Percentiles rank a stretch among this genome's conserved stretches.
phyloP scores from a whole-genome alignment of 2,113 vertebrate genomes.

The Sapayoa aenigma region DNA sequence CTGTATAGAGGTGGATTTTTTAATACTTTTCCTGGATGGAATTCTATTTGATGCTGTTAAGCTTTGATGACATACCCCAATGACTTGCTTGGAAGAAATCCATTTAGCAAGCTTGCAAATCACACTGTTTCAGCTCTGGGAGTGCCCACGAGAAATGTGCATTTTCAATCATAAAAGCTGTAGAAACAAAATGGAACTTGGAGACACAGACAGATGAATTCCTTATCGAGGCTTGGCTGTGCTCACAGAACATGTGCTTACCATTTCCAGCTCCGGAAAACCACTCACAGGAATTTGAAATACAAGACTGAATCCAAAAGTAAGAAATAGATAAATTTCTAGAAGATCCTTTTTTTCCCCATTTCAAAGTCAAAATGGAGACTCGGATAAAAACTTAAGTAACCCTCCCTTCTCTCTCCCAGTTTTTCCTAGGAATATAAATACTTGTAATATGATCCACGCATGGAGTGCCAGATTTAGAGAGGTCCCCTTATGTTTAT shows the following conservation, averaged over 20 bases:
- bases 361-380: conserved; percentile 35
- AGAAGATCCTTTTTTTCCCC: neutral
- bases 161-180: conserved; percentile 55
- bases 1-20: neutral
- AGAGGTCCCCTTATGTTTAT: neutral
- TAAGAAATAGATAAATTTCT: conserved; percentile 36
- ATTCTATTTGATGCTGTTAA: conserved; percentile 58
- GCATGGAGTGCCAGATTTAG: neutral
- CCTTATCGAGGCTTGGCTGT: conserved; percentile 57
- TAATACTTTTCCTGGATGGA: conserved; percentile 55
- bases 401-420: neutral
- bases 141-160: conserved; percentile 55
- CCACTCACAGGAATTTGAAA: conserved; percentile 31
- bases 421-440: conserved; percentile 18
- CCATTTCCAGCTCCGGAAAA: conserved; percentile 45
- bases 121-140: conserved; percentile 39
- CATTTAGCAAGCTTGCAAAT: conserved; percentile 62
- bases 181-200: conserved; percentile 64
- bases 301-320: conserved; percentile 1
- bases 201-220: conserved; percentile 30
- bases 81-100: conserved; percentile 65
- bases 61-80: conserved; percentile 66
- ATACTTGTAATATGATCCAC: neutral
- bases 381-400: conserved; percentile 14
- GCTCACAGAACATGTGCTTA: conserved; percentile 49